These are phyloP conservation scores for Drosophila parthenogenetica DNA, from an alignment of 2,888 invertebrate genomes.

Conservation along the genomic window DNA sequence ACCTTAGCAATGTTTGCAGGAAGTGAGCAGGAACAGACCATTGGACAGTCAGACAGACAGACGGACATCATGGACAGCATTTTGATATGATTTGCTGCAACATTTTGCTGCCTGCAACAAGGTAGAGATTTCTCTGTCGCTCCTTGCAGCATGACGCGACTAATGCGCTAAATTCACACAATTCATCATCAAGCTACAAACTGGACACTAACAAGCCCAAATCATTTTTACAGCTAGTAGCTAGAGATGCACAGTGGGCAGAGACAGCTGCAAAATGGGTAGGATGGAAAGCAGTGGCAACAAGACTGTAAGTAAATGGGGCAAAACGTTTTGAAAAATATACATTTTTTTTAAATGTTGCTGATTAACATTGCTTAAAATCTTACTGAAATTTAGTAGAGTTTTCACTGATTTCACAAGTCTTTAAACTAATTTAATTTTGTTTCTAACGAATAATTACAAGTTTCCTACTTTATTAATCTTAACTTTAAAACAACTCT, in stretches of 20 bases:
- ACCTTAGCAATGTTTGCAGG: slow-evolving; percentile 48
- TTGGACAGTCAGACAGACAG: slow-evolving; percentile 43
- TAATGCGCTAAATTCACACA: slow-evolving; percentile 84
- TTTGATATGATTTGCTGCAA: slow-evolving; percentile 62
- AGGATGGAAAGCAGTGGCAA: background rate
- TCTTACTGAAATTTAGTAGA: too few relatives aligned
- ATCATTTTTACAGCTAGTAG: slow-evolving; percentile 70
- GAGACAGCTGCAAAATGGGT: background rate
- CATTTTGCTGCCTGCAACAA: slow-evolving; percentile 38
- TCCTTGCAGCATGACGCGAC: slow-evolving; percentile 71
- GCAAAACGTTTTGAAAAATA: too few relatives aligned
- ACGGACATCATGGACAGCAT: slow-evolving; percentile 30
- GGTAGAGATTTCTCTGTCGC: slow-evolving; percentile 33
- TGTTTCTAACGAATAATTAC: rapidly evolving
- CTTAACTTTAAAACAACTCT: too few relatives aligned
- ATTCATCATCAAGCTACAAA: slow-evolving; percentile 81
- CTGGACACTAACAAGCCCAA: slow-evolving; percentile 83
- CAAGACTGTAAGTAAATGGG: background rate
- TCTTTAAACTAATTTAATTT: too few relatives aligned
- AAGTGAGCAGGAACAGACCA: slow-evolving; percentile 41
- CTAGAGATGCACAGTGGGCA: slow-evolving; percentile 40
- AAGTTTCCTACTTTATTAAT: too few relatives aligned
- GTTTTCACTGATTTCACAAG: too few relatives aligned
- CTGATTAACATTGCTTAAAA: too few relatives aligned
- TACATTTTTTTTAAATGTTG: too few relatives aligned